Conservation (phyloP, 1,140 invertebrate genomes). For the Euura saliciscinereae region DNA sequence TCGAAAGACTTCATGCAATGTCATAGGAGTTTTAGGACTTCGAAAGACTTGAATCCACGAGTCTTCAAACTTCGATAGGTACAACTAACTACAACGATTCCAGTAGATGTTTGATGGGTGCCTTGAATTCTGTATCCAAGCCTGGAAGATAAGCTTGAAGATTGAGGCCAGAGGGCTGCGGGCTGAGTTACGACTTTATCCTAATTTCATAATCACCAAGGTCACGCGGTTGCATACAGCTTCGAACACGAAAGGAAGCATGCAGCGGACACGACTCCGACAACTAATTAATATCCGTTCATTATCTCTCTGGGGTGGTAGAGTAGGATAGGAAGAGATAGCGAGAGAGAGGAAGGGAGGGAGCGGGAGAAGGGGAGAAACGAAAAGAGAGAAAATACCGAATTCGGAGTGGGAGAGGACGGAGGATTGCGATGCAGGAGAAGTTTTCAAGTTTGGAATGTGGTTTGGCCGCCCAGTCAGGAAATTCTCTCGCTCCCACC, state of each 20-base stretch:
- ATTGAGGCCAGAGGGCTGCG: too few species aligned
- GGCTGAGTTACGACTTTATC: slow-evolving; percentile 3
- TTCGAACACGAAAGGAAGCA: not conserved
- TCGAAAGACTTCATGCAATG: too few species aligned
- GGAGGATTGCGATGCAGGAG: slow-evolving; percentile 6
- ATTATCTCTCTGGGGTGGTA: not conserved
- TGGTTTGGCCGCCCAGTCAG: slow-evolving; percentile 2
- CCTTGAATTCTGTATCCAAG: too few species aligned
- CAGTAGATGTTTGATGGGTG: too few species aligned
- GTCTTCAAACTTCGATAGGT: too few species aligned
- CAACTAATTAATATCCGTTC: not conserved
- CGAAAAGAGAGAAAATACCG: not conserved
- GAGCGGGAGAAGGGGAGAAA: slow-evolving; percentile 3
- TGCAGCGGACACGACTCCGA: not conserved
- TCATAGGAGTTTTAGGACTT: too few species aligned
- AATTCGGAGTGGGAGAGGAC: not conserved
- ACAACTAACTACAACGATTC: too few species aligned
- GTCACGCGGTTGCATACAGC: not conserved
- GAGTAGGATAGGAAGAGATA: not conserved
- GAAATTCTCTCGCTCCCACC: slow-evolving; percentile 5
- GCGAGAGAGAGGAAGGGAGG: slow-evolving; percentile 1
- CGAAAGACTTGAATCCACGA: too few species aligned
- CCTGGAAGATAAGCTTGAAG: too few species aligned
- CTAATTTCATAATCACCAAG: slow-evolving; percentile 5
- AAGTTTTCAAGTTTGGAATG: not conserved